A percentile compares a stretch with the other conserved stretches of the same genome.
Conservation (phyloP, 2,888 invertebrate genomes). For the Eulithis prunata region DNA sequence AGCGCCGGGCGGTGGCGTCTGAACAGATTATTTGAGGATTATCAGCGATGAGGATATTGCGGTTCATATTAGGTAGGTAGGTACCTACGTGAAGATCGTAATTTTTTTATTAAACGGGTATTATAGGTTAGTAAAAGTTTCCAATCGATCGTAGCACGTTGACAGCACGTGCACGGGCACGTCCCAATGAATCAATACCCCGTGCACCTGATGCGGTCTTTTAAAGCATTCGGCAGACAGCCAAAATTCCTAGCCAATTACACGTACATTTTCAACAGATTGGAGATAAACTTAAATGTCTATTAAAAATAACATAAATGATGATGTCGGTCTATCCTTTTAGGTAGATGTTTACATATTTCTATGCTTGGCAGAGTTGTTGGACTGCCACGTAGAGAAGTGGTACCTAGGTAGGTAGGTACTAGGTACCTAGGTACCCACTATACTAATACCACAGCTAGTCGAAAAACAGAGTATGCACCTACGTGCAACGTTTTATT, state of each 20-base stretch:
- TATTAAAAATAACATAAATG: conserved; percentile 16
- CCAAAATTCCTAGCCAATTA: conserved; percentile 34
- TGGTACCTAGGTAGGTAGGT: too few relatives aligned
- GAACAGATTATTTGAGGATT: too few relatives aligned
- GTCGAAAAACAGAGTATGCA: neutral
- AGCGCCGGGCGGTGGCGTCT: too few relatives aligned
- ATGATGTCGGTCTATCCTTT: conserved; percentile 2
- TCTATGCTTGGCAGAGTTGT: neutral
- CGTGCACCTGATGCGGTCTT: conserved; percentile 25
- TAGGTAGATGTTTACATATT: neutral
- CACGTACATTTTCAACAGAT: conserved; percentile 21
- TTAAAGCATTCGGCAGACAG: conserved; percentile 29
- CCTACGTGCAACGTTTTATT: conserved; percentile 1
- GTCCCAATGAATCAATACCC: conserved; percentile 19
- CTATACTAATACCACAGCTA: neutral
- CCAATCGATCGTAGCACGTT: conserved; percentile 1
- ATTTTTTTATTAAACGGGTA: too few relatives aligned
- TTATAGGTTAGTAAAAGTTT: too few relatives aligned
- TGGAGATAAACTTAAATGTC: conserved; percentile 17
- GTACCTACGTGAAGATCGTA: too few relatives aligned
- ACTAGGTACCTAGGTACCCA: too few relatives aligned
- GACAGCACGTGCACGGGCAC: conserved; percentile 18
- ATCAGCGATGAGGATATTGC: too few relatives aligned
- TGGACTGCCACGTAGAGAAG: too few relatives aligned
- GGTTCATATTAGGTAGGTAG: too few relatives aligned